Base-by-base conservation (phyloP, 2,797 vertebrate genomes). In the Phrynocephalus forsythii region DNA sequence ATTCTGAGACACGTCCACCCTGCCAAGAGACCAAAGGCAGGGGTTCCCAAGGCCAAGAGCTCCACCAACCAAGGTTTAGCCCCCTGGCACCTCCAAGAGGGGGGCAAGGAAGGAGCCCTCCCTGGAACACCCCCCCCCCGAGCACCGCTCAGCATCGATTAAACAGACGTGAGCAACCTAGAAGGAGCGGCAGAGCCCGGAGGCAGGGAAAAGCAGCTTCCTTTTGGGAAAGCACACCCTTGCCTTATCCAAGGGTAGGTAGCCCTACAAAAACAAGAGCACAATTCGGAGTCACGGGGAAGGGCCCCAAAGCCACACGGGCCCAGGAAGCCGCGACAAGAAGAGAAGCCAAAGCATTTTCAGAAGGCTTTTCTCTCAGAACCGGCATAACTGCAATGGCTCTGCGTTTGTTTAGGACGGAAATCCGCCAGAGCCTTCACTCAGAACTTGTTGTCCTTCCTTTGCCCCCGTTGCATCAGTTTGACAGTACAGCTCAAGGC, bases 1-100 rank as follows among this genome's bases (percentile, higher is more conserved):
- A 79, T 99, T 99, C 79, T 95, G 97, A 80, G 97, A 98, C 28
- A 97, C 97, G 84, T 99, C 98, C 67, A 99, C 97, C 95, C 99
- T 99, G 83, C 92, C 76, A 89, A 87, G 81, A 86, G 82, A 68
- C 1, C 1, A 18, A 81, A 83, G 69, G 72, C 87, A 56, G 1
- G 33, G 33, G 11, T 71, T 71, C 26, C 86, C 88, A 75, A 91
- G 13, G 20, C 22, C 38, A 20, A 2, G 5, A 7, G 60, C 11
- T 11, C 9, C 60, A 18, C 16, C 60, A 63, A 63, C 18, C 52
- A 9, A 56, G 52, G 52, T 56, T 56, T 56, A 13, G 13, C 38
- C 52, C 52, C 13, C 52, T 56, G 52, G 52, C 52, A 63, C 20
- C 60, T 20, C 60, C 18, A 63, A 60, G 56, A 60, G 15, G 56